Conservation (phyloP, 2,888 invertebrate species). For the Hedychridium roseum region DNA sequence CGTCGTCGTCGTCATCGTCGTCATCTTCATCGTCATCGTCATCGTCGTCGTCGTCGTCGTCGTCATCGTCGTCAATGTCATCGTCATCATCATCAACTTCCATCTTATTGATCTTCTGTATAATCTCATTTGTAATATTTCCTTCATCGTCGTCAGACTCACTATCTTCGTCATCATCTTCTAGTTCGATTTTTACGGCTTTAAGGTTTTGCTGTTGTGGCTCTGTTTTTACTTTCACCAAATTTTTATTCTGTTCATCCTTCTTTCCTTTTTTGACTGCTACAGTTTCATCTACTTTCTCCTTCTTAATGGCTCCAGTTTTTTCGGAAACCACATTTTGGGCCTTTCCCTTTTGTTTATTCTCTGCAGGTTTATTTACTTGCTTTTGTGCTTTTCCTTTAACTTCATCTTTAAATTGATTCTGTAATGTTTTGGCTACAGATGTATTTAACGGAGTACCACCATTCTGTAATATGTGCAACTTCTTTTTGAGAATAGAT, state of each 20-base stretch:
- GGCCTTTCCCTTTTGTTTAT: too few relatives aligned
- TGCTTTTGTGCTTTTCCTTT: too few relatives aligned
- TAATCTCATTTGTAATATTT: slow-evolving; percentile 9
- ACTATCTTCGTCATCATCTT: slow-evolving; percentile 10
- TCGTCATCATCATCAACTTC: slow-evolving; percentile 8
- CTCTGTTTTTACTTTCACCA: background rate
- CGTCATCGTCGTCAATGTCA: slow-evolving; percentile 3
- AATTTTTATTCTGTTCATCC: slow-evolving; percentile 5
- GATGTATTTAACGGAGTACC: too few relatives aligned
- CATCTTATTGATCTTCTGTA: slow-evolving; percentile 12
- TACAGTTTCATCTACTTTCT: slow-evolving; percentile 5
- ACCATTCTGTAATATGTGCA: slow-evolving; percentile 23
- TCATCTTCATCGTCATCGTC: slow-evolving; percentile 19
- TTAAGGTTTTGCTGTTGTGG: background rate
- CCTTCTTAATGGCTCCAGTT: too few relatives aligned
- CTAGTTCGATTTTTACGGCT: slow-evolving; percentile 4
- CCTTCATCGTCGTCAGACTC: slow-evolving; percentile 14
- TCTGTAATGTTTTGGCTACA: too few relatives aligned
- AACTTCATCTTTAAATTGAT: background rate
- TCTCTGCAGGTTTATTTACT: slow-evolving; percentile 1
- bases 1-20: slow-evolving; percentile 19
- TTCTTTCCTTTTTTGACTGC: slow-evolving; percentile 12
- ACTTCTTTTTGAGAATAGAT: slow-evolving; percentile 34
- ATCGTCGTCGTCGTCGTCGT: slow-evolving; percentile 9
- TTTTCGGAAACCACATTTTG: too few relatives aligned